Percentiles rank a stretch among this genome's conserved stretches.
Evolutionary conservation across 2,888 invertebrate genomes (phyloP).

Genomic region (Maniola hyperantus): DNA sequence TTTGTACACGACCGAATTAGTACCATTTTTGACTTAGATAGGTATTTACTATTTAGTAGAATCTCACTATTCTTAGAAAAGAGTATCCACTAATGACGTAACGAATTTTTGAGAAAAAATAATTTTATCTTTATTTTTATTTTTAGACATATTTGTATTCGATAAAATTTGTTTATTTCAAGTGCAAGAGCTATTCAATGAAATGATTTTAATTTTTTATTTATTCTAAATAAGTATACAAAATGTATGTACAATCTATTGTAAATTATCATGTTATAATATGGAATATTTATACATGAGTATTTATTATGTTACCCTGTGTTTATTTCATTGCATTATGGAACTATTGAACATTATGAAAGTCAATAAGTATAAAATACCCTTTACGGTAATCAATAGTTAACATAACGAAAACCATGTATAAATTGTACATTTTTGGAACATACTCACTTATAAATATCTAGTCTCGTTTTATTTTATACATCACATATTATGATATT

Average conservation of each 20-base stretch:
- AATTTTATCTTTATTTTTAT: slow-evolving; percentile 11
- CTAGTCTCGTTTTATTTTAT: background rate
- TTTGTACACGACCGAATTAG: background rate
- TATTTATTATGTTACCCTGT: slow-evolving; percentile 7
- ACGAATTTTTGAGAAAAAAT: slow-evolving; percentile 6
- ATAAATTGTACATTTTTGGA: background rate
- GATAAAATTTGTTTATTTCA: slow-evolving; percentile 5
- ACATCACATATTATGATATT: background rate
- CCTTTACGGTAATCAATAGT: background rate
- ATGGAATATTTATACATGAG: background rate
- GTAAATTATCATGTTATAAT: background rate
- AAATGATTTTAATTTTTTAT: background rate
- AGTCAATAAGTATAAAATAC: background rate
- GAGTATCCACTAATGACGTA: slow-evolving; percentile 27
- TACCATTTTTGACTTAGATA: slow-evolving; percentile 7
- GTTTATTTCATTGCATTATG: background rate
- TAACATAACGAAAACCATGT: background rate
- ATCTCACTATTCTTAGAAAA: slow-evolving; percentile 30
- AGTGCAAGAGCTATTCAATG: background rate
- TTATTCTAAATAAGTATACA: slow-evolving; percentile 5
- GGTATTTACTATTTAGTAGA: too few species aligned
- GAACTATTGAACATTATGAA: background rate
- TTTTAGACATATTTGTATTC: slow-evolving; percentile 6
- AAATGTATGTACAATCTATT: too few species aligned
- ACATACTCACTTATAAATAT: slow-evolving; percentile 4